These are phyloP conservation scores for Xestia xanthographa DNA, from an alignment of 2,888 invertebrate genomes.

Conservation along the genomic window DNA sequence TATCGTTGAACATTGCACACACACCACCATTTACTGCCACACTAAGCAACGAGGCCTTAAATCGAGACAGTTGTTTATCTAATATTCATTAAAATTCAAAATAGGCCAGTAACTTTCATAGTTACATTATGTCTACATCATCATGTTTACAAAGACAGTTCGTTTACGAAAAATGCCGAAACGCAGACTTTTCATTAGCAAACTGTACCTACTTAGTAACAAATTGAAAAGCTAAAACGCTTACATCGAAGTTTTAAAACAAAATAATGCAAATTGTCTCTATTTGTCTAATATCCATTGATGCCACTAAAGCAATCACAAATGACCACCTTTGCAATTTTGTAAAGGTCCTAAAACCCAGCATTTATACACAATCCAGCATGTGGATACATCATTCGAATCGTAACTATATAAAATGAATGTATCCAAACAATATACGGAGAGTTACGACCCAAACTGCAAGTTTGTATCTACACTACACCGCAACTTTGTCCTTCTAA, in stretches of 20 bases:
- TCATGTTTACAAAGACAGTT: too few relatives aligned
- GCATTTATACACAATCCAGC: slow-evolving; percentile 45
- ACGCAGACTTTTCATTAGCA: background rate
- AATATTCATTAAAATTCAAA: background rate
- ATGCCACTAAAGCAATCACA: background rate
- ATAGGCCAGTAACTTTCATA: background rate
- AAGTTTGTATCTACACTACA: slow-evolving; percentile 80
- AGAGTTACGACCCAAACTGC: slow-evolving; percentile 77
- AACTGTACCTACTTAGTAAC: background rate
- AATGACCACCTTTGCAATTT: slow-evolving; percentile 25
- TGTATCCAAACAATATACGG: slow-evolving; percentile 72
- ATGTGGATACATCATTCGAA: slow-evolving; percentile 58
- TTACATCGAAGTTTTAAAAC: background rate
- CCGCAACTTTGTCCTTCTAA: slow-evolving; percentile 78
- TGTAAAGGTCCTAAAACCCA: slow-evolving; percentile 32
- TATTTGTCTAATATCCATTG: background rate
- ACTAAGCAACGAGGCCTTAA: too few relatives aligned
- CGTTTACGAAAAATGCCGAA: background rate
- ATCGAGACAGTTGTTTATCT: too few relatives aligned
- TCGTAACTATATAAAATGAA: slow-evolving; percentile 69
- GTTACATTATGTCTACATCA: too few relatives aligned
- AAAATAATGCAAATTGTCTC: too few relatives aligned
- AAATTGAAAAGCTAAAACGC: background rate
- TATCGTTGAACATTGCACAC: too few relatives aligned
- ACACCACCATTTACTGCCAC: too few relatives aligned